A percentile compares a stretch with the other conserved stretches of the same genome.
Conservation (phyloP, 2,797 vertebrate genomes). For the Sebastes cheni region DNA sequence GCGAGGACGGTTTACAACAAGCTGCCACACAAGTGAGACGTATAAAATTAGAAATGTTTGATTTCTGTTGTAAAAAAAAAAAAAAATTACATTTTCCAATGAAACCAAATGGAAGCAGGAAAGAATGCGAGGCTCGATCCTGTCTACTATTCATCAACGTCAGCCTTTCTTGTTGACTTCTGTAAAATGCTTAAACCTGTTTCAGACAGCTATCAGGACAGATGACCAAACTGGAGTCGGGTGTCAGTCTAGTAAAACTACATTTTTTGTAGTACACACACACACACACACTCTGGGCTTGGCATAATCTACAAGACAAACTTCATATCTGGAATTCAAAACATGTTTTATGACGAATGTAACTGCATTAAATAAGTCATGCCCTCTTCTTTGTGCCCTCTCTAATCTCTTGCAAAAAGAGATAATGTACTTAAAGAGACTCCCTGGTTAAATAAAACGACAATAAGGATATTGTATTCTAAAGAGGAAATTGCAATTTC, state of each 20-base stretch:
- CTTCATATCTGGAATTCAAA: not conserved
- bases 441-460: not conserved
- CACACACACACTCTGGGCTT: not conserved
- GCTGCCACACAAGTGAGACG: not conserved
- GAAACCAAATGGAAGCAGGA: not conserved
- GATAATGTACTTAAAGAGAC: not conserved
- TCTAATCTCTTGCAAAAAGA: not conserved
- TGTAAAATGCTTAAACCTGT: not conserved
- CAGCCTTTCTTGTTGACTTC: too few relatives aligned
- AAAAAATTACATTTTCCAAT: not conserved
- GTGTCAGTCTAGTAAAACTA: not conserved
- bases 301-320: not conserved
- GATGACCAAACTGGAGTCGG: not conserved
- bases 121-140: not conserved
- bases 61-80: too few relatives aligned
- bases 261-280: not conserved
- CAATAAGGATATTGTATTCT: not conserved
- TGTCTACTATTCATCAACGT: not conserved
- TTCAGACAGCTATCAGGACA: not conserved
- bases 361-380: not conserved
- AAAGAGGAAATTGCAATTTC: too few relatives aligned
- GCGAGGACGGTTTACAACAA: too few relatives aligned
- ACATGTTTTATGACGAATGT: not conserved
- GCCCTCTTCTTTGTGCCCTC: not conserved
- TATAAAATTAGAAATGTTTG: too few relatives aligned